Evolutionary conservation across 2,888 invertebrate species (phyloP).

Genomic region (Meta bourneti): DNA sequence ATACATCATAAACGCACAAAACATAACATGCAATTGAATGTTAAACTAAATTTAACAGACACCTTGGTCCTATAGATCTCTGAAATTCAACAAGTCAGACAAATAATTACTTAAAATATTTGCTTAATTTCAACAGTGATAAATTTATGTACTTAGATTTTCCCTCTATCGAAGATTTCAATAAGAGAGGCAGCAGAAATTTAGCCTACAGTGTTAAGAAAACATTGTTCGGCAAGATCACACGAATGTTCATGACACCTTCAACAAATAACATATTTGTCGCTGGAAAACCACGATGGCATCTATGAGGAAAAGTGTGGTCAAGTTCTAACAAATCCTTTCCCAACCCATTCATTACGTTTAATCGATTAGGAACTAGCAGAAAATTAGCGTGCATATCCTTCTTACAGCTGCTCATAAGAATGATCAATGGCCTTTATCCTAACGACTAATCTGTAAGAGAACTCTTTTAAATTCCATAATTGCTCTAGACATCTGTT

Average conservation of each 20-base stretch:
- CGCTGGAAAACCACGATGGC: slow-evolving; percentile 8
- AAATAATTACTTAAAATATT: too few species aligned
- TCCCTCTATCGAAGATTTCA: not conserved
- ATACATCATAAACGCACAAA: too few species aligned
- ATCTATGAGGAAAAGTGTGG: slow-evolving; percentile 28
- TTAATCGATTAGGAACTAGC: slow-evolving; percentile 42
- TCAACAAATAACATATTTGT: not conserved
- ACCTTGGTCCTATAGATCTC: too few species aligned
- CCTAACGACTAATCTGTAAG: slow-evolving; percentile 65
- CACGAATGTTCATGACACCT: slow-evolving; percentile 1
- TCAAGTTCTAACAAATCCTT: slow-evolving; percentile 33
- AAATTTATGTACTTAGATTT: too few species aligned
- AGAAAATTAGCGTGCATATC: slow-evolving; percentile 73
- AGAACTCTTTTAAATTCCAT: slow-evolving; percentile 68
- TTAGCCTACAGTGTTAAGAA: not conserved
- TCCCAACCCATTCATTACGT: slow-evolving; percentile 61
- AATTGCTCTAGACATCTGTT: slow-evolving; percentile 68
- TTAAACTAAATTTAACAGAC: too few species aligned
- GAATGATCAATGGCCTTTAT: slow-evolving; percentile 60
- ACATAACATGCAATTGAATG: too few species aligned
- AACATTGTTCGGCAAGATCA: not conserved
- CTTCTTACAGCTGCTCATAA: slow-evolving; percentile 69
- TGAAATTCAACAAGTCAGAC: too few species aligned
- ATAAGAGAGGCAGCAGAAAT: not conserved
- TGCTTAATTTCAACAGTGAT: too few species aligned